Base-by-base conservation (phyloP, 2,888 invertebrate genomes). In the Ichneumoninae sp. region DNA sequence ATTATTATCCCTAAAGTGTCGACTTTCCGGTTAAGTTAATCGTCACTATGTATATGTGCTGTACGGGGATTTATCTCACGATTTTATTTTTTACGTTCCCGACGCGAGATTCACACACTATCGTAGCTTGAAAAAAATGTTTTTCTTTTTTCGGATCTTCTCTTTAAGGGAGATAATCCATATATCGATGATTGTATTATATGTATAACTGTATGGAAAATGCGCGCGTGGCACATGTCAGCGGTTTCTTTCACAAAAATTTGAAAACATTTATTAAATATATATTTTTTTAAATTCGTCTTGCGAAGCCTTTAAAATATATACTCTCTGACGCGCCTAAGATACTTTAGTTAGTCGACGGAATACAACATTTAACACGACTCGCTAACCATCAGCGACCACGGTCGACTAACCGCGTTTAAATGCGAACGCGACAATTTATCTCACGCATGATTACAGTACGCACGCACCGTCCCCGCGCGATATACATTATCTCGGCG, bases 371-470 rank as follows among this genome's bases (percentile, higher is more conserved):
- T 60, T 73, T 60, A 60, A 22, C 44, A 30, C 73, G 60, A 26
- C 16, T 60, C 44, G 73, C 73, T 36, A 52, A 30, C 7, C 0
- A 10, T 40, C n/a, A 44, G 60, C 36, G 54, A 54, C 33, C 73
- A 60, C 30, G 26, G 26, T 8, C 57, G 60, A 73, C 57, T 16
- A 60, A 60, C 16, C 26, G 40, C 44, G 57, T 30, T 60, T 44
- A 26, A 73, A 57, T 73, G 26, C 1, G 7, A 60, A 52, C 52
- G n/a, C 30, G 16, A 52, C 22, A 22, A 54, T 71, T 71, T 36
- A 22, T 54, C 71, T 54, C 71, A 71, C 54, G 54, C 54, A 57
- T 19, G 36, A 36, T 71, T 52, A 70, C n/a, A 22, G n/a, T 22
- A 54, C 10, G 33, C 47, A 36, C 54, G 54, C 33, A 68, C 13